Percentiles rank a stretch among this genome's conserved stretches.
These are phyloP conservation scores for Megaceryle torquata DNA, from an alignment of 2,113 vertebrate genomes.

Conservation along the genomic window DNA sequence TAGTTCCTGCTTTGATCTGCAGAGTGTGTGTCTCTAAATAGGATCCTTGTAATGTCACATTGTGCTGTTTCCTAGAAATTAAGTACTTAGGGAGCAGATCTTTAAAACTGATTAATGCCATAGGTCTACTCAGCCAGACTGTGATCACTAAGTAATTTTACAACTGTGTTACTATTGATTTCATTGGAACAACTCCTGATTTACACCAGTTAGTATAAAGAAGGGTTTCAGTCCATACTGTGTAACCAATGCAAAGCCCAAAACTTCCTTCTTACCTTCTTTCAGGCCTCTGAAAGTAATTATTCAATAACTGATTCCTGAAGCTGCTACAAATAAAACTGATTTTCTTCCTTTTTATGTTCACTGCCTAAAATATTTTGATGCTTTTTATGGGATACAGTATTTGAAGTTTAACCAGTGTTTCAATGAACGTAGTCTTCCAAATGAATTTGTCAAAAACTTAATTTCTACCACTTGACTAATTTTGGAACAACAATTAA, in stretches of 20 bases:
- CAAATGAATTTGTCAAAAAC: not conserved
- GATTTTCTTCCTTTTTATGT: not conserved
- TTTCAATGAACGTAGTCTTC: not conserved
- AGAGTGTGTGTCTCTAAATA: slow-evolving; percentile 71
- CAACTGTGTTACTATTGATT: slow-evolving; percentile 28
- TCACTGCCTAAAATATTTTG: not conserved
- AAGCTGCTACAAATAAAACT: not conserved
- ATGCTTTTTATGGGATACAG: not conserved
- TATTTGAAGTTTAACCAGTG: not conserved
- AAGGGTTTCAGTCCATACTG: not conserved
- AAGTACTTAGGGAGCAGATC: slow-evolving; percentile 58
- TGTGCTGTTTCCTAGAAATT: slow-evolving; percentile 67
- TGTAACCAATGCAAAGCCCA: not conserved
- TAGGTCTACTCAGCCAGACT: not conserved
- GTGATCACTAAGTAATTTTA: slow-evolving; percentile 33
- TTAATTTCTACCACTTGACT: not conserved
- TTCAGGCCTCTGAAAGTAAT: not conserved
- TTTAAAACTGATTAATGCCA: slow-evolving; percentile 54
- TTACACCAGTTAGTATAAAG: not conserved
- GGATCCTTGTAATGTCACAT: slow-evolving; percentile 71
- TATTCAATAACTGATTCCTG: not conserved
- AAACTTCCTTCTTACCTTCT: not conserved
- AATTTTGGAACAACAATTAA: not conserved
- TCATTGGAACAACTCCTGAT: slow-evolving; percentile 12
- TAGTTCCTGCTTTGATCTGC: slow-evolving; percentile 71